Evolutionary conservation across 2,888 invertebrate genomes (phyloP), one percentile per base, ranked within the genome.

Genomic region (Plebejus melissa): DNA sequence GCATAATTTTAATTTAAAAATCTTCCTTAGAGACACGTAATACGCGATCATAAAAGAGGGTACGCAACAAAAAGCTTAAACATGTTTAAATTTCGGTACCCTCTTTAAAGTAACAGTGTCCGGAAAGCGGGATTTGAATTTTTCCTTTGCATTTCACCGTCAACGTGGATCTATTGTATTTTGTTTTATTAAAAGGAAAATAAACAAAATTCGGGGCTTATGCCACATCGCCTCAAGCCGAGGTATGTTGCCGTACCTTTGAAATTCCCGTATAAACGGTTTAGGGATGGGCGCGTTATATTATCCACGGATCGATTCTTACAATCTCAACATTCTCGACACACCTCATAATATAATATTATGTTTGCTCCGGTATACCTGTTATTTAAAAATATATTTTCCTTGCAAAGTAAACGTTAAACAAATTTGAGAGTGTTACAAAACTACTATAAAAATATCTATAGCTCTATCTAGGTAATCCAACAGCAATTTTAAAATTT

Each of bases 171-270:
- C 70, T 85, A 84, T 86, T 84, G 84, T 87, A 82, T 86, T 85
- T 86, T 83, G 81, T 88, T 87, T 87, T 87, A 88, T 85, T 87
- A 87, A 86, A 86, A 85, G 84, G 83, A 86, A 86, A 87, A 86
- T 82, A 87, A 87, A 86, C 83, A 86, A 85, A 84, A 83, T 81
- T 81, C 82, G 77, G 79, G 80, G 79, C 78, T 79, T 80, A 57
- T 69, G 70, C 75, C 41, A 70, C 70, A 70, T 38, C 75, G 70
- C 58, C 70, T 41, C 70, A 71, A 57, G 71, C 58, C 57, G 71
- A 70, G 46, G 50, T 72, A 72, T 72, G 46, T 71, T 75, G 71
- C 57, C 70, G 75, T 58, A 58, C 71, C 75, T 75, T 75, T 58
- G 75, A 54, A 57, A 41, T 38, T 70, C 38, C 28, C 41, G 50